phyloP scores from a whole-genome alignment of 2,888 invertebrate genomes.

The Cosmopolites sordidus region DNA sequence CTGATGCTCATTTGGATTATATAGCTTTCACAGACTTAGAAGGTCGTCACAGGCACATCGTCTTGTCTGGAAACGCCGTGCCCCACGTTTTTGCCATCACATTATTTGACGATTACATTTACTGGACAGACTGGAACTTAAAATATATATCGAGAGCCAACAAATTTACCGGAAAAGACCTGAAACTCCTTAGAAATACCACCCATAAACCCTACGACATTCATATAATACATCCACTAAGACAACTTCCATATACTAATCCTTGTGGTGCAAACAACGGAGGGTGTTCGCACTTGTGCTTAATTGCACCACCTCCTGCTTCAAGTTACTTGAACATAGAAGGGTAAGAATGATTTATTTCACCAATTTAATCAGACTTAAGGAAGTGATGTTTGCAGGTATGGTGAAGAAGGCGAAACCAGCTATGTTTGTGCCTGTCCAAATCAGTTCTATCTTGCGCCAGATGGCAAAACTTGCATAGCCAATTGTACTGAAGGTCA shows the following conservation, averaged over 20 bases:
- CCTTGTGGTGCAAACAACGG: constrained; percentile 92
- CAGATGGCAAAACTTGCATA: constrained; percentile 81
- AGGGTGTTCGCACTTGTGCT: constrained; percentile 92
- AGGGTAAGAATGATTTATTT: constrained; percentile 43
- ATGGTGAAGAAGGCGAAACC: constrained; percentile 70
- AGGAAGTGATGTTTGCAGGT: constrained; percentile 38
- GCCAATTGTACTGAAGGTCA: constrained; percentile 92
- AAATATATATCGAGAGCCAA: constrained; percentile 88
- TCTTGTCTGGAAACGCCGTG: constrained; percentile 72
- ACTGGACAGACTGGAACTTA: constrained; percentile 98
- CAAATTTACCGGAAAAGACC: constrained; percentile 80
- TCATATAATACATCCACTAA: constrained; percentile 84
- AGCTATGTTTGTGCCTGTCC: constrained; percentile 89
- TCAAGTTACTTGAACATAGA: constrained; percentile 73
- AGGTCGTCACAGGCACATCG: constrained; percentile 80
- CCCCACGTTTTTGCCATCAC: constrained; percentile 95
- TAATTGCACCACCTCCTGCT: constrained; percentile 78
- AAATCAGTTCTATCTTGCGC: constrained; percentile 81
- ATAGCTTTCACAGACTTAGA: constrained; percentile 93
- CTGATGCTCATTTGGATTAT: constrained; percentile 96
- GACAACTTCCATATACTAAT: constrained; percentile 84
- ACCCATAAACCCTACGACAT: constrained; percentile 94
- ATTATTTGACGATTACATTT: constrained; percentile 88
- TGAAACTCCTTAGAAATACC: constrained; percentile 75
- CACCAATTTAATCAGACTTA: not conserved